phyloP scores from a whole-genome alignment of 2,113 vertebrate species.

The Benthochromis sp. region DNA sequence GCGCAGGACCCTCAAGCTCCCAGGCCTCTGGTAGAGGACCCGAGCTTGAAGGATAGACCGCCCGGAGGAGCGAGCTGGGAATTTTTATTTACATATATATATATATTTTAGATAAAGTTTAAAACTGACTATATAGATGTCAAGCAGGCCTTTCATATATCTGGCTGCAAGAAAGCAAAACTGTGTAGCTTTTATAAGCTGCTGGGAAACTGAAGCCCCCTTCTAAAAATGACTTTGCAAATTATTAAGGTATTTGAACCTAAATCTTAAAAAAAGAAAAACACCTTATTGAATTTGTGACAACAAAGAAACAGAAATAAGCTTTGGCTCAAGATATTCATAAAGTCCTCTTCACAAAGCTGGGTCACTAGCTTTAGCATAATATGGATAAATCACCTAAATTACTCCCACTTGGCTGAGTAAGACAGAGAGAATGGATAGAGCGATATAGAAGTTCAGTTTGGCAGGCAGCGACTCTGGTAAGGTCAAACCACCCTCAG shows the following conservation, averaged over 20 bases:
- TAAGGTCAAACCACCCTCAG: slow-evolving; percentile 30
- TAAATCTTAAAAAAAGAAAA: neutral
- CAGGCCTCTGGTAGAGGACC: neutral
- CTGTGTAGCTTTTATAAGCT: neutral
- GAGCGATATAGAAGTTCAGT: neutral
- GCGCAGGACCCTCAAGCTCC: neutral
- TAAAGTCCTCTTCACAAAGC: slow-evolving; percentile 6
- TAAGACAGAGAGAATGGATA: slow-evolving; percentile 10
- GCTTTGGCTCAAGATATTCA: slow-evolving; percentile 4
- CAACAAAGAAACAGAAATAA: neutral
- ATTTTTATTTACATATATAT: fast-evolving
- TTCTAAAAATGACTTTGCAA: neutral
- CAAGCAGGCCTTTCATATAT: neutral
- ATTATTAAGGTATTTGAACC: neutral
- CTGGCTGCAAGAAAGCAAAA: neutral
- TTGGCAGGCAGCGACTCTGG: neutral
- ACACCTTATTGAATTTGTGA: slow-evolving; percentile 1
- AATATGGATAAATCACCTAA: slow-evolving; percentile 45
- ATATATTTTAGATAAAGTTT: neutral
- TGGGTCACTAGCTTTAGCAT: slow-evolving; percentile 11
- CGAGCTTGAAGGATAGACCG: fast-evolving
- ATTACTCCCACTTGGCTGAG: slow-evolving; percentile 32
- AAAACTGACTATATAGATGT: neutral
- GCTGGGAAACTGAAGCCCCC: fast-evolving
- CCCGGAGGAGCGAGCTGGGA: fast-evolving